Evolutionary conservation across 1,140 invertebrate genomes (phyloP), one percentile per base, ranked within the genome.

Genomic region (Hirudo medicinalis): DNA sequence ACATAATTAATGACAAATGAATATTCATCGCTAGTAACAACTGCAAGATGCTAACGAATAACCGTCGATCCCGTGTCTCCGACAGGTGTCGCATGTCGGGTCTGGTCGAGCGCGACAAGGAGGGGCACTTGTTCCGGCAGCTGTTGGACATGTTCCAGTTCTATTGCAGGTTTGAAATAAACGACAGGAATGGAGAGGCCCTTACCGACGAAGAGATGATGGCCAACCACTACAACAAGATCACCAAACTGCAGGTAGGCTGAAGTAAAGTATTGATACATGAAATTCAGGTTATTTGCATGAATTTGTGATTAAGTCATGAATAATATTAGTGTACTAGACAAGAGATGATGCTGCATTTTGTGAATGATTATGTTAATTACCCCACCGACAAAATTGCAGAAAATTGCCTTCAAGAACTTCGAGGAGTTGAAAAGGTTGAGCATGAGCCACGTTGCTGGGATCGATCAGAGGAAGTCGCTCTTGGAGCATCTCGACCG

Each of bases 81-180:
- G 2, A 63, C 57, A 63, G 92, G 15, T 63, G 57, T 79, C 87
- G 89, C 75, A 81, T 97, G 57, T 90, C 91, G 6, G 84, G 87
- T 73, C 84, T 97, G 17, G 78, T 87, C 20, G 83, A 86, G 71
- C 83, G 91, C 74, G 83, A 86, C 13, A 49, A 49, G 43, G 94
- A 97, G 78, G 95, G 95, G 54, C 89, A 90, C 78, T 84, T 99
- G 0, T 99, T 98, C 81, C 84, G 87, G 32, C 84, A 97, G 89
- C 83, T 99, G 5, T 80, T 99, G 75, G 90, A 96, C 74, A 95
- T 94, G 88, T 82, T 99, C 17, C 94, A 94, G 80, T 97, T 97
- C 78, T 99, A 99, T 82, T 88, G 91, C 0, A 86, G 90, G 73
- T 99, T 99, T 84, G 97, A 99, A 83, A 98, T 99, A 72, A 95